Conservation (phyloP, 2,888 invertebrate genomes). For the Drosophila flavopinicola region DNA sequence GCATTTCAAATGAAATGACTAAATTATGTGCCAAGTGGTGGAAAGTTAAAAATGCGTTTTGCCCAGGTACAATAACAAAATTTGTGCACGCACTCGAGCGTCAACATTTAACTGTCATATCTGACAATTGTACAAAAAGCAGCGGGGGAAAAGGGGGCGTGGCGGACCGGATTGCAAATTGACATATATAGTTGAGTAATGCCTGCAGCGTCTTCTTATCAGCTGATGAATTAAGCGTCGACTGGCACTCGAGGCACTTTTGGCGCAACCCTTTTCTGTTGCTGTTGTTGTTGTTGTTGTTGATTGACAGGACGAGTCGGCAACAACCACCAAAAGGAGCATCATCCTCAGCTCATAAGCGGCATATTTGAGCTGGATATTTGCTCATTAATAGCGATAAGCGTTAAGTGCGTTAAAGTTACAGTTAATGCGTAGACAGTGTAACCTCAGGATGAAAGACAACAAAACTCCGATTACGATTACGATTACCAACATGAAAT, state of each 20-base stretch:
- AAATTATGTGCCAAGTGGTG: constrained; percentile 81
- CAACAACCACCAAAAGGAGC: constrained; percentile 42
- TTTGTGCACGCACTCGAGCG: constrained; percentile 68
- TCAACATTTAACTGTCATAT: constrained; percentile 79
- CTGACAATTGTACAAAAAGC: constrained; percentile 58
- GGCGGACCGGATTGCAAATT: constrained; percentile 21
- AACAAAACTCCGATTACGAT: constrained; percentile 41
- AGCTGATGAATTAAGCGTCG: constrained; percentile 41
- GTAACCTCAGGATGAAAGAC: constrained; percentile 5
- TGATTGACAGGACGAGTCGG: constrained; percentile 78
- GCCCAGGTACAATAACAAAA: constrained; percentile 64
- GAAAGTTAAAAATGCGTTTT: constrained; percentile 74
- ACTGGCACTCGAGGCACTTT: constrained; percentile 68
- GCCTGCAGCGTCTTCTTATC: constrained; percentile 69
- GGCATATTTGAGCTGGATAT: constrained; percentile 71
- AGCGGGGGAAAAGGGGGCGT: neutral
- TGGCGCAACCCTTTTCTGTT: constrained; percentile 61
- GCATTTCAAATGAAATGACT: constrained; percentile 80
- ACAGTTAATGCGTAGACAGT: constrained; percentile 60
- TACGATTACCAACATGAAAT: constrained; percentile 29
- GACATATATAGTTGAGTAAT: constrained; percentile 28
- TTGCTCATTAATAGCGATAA: constrained; percentile 79
- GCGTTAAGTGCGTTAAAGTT: constrained; percentile 76
- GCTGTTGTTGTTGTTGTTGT: constrained; percentile 28
- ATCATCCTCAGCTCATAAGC: constrained; percentile 31